These are phyloP conservation scores for Lamprotornis superbus DNA, from an alignment of 2,113 vertebrate genomes.

Conservation along the genomic window DNA sequence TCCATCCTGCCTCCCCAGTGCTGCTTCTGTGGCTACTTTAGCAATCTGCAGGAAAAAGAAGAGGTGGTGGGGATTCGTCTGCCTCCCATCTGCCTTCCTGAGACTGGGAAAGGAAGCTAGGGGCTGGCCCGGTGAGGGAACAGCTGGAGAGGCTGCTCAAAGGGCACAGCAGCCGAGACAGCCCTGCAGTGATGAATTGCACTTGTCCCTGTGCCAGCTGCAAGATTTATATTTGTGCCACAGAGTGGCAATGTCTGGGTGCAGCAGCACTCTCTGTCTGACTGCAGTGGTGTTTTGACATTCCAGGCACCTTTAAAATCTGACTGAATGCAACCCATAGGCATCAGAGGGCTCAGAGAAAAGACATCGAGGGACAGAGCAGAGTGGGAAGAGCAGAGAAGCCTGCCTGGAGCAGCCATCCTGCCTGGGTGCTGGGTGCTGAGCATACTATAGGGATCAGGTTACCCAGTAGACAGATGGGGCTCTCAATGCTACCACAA, in stretches of 20 bases:
- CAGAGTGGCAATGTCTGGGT: not conserved
- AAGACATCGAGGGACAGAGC: not conserved
- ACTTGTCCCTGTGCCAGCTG: not conserved
- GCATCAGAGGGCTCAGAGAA: not conserved
- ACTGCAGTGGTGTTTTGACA: not conserved
- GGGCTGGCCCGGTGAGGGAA: not conserved
- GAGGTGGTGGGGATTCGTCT: not conserved
- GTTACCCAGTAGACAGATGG: not conserved
- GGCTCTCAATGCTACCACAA: not conserved
- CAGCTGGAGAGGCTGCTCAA: not conserved
- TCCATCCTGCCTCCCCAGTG: rapidly evolving
- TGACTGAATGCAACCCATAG: not conserved
- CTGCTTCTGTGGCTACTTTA: not conserved
- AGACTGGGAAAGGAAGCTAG: not conserved
- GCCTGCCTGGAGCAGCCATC: not conserved
- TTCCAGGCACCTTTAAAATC: not conserved
- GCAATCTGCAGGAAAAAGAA: not conserved
- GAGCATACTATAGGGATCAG: not conserved
- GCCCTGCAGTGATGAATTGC: not conserved
- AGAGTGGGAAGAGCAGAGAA: not conserved
- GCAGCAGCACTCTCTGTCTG: not conserved
- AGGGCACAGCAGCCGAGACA: not conserved
- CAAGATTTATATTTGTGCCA: not conserved
- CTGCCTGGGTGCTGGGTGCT: not conserved
- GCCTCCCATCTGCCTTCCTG: not conserved